These are phyloP conservation scores for Leptura quadrifasciata DNA, from an alignment of 2,888 invertebrate species.

Conservation along the genomic window DNA sequence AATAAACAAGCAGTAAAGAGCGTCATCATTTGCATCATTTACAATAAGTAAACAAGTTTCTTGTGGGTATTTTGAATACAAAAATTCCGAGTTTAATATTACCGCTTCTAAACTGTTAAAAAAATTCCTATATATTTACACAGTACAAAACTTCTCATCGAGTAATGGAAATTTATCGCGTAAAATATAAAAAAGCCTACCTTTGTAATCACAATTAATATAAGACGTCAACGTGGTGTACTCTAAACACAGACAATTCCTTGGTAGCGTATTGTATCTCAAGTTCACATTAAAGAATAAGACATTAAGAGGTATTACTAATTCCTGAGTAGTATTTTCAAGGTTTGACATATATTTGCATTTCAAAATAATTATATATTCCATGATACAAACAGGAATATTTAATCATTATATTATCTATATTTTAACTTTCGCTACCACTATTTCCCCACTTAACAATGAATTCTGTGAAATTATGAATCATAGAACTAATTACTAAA, in stretches of 20 bases:
- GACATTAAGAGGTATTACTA: background rate
- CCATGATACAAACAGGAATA: background rate
- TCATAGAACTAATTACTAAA: background rate
- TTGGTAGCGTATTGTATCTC: background rate
- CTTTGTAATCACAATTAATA: background rate
- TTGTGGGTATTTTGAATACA: background rate
- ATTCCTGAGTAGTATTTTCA: background rate
- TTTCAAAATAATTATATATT: background rate
- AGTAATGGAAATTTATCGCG: background rate
- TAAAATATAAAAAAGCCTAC: background rate
- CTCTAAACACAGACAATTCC: background rate
- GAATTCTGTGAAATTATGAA: background rate
- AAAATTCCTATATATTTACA: background rate
- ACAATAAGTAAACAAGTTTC: background rate
- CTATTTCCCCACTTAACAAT: background rate
- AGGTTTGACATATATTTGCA: background rate
- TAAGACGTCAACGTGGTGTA: background rate
- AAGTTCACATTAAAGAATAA: background rate
- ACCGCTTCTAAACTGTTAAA: too few relatives aligned
- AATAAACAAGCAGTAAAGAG: background rate
- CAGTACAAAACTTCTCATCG: background rate
- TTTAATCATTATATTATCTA: background rate
- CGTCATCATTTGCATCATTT: background rate
- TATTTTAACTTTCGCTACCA: background rate
- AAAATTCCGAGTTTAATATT: too few relatives aligned